Evolutionary conservation across 2,113 vertebrate species (phyloP), one percentile per base, ranked within the genome.

Genomic region (Psilopsiagon aymara): DNA sequence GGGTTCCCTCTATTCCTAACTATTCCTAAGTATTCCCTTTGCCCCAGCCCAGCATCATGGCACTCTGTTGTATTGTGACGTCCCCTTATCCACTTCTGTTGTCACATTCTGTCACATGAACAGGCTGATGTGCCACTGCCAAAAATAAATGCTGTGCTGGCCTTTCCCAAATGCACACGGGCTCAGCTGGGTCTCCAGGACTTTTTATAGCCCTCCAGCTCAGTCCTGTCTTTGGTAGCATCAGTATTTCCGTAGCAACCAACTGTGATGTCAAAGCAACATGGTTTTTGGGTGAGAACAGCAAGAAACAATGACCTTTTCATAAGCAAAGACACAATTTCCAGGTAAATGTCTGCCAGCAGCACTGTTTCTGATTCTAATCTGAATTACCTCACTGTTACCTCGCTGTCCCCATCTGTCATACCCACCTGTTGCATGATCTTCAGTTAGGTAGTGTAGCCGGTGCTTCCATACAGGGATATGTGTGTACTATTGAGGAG

Each of bases 231-330:
- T 92, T 92, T 91, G 80, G 86, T 87, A 96, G 86, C 94, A 95
- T 94, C 95, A 91, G 77, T 71, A 96, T 94, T 94, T 85, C 94
- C 81, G 64, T 95, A 70, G 96, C 86, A 92, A 95, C 88, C 11
- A 52, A 82, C 51, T 76, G 84, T 96, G 92, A 96, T 96, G 92
- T 97, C 92, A 96, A 92, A 96, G 90, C 47, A 81, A 82, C 69
- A 60, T 83, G 28, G 3, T 25, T 88, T 87, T 47, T 86, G 83
- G 24, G 74, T 76, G 91, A 92, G 46, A 92, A 83, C 44, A 91
- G 80, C 86, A 91, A 84, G 83, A 91, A 90, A 74, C 74, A 82
- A 91, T 11, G 53, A 92, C 79, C 81, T 84, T 67, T 95, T 89
- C 86, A 62, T 60, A 89, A 94, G 83, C 86, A 91, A 90, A 88